Conservation (phyloP, 2,888 invertebrate genomes). For the Aphidoletes aphidimyza region DNA sequence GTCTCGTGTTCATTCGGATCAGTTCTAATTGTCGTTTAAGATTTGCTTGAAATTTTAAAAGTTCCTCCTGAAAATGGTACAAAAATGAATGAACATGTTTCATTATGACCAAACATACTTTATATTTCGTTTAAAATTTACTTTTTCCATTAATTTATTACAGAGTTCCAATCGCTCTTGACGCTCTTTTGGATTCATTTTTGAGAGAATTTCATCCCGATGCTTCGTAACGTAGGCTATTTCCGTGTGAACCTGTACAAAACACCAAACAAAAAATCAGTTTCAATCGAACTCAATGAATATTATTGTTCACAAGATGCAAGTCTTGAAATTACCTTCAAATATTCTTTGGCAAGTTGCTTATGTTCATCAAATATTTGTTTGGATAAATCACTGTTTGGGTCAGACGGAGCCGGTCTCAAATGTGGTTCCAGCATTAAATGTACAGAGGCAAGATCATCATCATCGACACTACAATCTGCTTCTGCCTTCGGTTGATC, state of each 20-base stretch:
- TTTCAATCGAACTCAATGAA: background rate
- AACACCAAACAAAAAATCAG: conserved; percentile 1
- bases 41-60: conserved; percentile 56
- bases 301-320: background rate
- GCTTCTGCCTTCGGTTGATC: conserved; percentile 62
- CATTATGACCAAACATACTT: background rate
- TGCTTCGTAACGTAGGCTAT: conserved; percentile 82
- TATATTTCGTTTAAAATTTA: background rate
- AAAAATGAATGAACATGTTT: conserved; percentile 5
- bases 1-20: conserved; percentile 49
- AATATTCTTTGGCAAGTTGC: conserved; percentile 86
- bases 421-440: conserved; percentile 84
- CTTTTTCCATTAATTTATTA: conserved; percentile 64
- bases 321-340: conserved; percentile 71
- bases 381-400: conserved; percentile 79
- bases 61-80: conserved; percentile 55
- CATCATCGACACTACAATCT: conserved; percentile 64
- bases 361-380: conserved; percentile 90
- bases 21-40: conserved; percentile 56
- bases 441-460: conserved; percentile 75
- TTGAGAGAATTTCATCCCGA: conserved; percentile 77
- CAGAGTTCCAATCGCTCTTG: conserved; percentile 63
- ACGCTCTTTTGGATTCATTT: conserved; percentile 63
- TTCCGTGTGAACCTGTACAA: conserved; percentile 79
- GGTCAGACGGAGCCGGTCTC: conserved; percentile 85